phyloP scores from a whole-genome alignment of 2,888 invertebrate genomes.

The Drosophila anomalata region DNA sequence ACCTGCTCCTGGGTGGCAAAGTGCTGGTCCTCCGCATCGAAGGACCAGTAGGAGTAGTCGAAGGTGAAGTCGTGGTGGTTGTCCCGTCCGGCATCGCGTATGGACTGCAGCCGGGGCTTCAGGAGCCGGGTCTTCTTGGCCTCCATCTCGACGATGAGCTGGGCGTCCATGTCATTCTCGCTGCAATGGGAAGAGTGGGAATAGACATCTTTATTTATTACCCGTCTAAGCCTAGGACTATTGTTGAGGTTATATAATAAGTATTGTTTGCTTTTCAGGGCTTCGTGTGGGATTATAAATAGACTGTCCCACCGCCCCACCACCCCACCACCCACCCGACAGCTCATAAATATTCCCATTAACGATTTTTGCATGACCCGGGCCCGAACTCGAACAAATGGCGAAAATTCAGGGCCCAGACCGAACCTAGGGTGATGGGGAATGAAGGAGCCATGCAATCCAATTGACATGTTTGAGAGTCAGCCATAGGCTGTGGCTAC shows the following conservation, averaged over 20 bases:
- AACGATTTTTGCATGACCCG: conserved; percentile 56
- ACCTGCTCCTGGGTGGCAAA: conserved; percentile 93
- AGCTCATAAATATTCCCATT: conserved; percentile 51
- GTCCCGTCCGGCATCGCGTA: conserved; percentile 84
- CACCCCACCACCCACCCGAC: background rate
- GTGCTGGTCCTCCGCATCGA: conserved; percentile 87
- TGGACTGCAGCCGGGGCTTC: conserved; percentile 86
- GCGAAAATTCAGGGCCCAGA: conserved; percentile 15
- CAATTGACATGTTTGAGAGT: conserved; percentile 36
- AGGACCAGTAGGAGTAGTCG: conserved; percentile 95
- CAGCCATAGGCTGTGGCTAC: background rate
- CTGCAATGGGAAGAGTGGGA: conserved; percentile 84
- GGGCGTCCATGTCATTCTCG: conserved; percentile 92
- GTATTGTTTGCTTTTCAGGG: background rate
- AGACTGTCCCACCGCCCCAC: conserved; percentile 3
- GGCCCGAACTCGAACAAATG: conserved; percentile 24
- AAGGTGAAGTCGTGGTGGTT: conserved; percentile 94
- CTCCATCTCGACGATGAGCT: conserved; percentile 93
- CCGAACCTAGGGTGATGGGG: background rate
- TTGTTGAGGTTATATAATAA: conserved; percentile 37
- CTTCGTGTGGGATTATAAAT: conserved; percentile 37
- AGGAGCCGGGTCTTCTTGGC: conserved; percentile 91
- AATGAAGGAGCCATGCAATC: conserved; percentile 38
- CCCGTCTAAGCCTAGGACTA: conserved; percentile 8
- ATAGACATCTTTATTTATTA: conserved; percentile 14